Percentiles rank a stretch among this genome's conserved stretches.
phyloP scores from a whole-genome alignment of 2,113 vertebrate species.

The Aspidoscelis tigris region DNA sequence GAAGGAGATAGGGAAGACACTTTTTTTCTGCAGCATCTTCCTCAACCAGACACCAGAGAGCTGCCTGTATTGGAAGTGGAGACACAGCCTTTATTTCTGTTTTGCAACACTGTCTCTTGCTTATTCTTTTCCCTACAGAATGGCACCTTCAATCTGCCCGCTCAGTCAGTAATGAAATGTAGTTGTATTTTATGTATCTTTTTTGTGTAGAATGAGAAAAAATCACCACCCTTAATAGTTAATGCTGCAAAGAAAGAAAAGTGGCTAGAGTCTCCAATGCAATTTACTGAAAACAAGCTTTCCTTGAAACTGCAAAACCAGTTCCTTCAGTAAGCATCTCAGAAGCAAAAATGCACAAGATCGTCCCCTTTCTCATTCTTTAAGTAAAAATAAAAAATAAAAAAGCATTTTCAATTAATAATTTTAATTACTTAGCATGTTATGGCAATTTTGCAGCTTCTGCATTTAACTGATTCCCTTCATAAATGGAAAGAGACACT shows the following conservation, averaged over 20 bases:
- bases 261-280: neutral
- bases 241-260: fast-evolving
- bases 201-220: neutral
- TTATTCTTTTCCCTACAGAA: constrained; percentile 10
- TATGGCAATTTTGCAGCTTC: neutral
- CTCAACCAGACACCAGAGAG: too few relatives aligned
- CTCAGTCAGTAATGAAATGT: neutral
- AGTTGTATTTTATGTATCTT: neutral
- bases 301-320: constrained; percentile 17
- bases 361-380: neutral
- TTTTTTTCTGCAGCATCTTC: too few relatives aligned
- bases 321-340: neutral
- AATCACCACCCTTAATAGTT: fast-evolving
- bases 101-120: neutral
- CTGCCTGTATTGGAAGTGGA: too few relatives aligned
- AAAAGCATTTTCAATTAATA: fast-evolving
- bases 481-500: neutral
- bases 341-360: neutral
- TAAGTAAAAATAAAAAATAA: neutral
- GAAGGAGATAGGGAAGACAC: too few relatives aligned
- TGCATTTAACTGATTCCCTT: neutral
- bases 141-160: neutral
- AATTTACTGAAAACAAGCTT: neutral
- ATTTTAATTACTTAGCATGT: neutral
- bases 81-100: neutral